Percentiles rank a stretch among this genome's conserved stretches.
Conservation (phyloP, 2,888 invertebrate genomes). For the Drosophila mimica region DNA sequence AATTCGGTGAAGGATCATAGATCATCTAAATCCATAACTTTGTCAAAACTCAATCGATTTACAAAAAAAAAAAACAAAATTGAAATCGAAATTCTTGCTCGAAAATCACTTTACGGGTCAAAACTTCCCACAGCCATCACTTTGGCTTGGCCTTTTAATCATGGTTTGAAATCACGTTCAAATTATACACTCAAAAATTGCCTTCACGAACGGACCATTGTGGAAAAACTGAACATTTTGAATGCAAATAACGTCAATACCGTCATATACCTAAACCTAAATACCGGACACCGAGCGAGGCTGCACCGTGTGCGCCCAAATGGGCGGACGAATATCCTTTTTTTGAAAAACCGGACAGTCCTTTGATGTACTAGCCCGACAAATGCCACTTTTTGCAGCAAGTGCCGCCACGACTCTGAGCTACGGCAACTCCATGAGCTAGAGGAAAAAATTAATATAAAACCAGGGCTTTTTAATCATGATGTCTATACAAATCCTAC, state of each 20-base stretch:
- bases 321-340: not conserved
- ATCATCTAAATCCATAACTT: too few species aligned
- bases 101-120: too few species aligned
- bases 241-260: not conserved
- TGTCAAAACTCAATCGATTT: too few species aligned
- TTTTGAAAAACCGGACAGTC: not conserved
- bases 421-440: not conserved
- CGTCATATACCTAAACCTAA: not conserved
- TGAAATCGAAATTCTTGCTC: too few species aligned
- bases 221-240: not conserved
- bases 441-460: not conserved
- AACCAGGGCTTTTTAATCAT: not conserved
- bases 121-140: too few species aligned
- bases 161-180: too few species aligned
- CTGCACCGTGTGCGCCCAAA: not conserved
- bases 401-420: not conserved
- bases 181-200: not conserved
- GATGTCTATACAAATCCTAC: not conserved
- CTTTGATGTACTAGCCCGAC: not conserved
- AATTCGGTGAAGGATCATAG: too few species aligned
- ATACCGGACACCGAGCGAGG: not conserved
- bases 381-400: not conserved
- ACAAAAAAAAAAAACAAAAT: too few species aligned
- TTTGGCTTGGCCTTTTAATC: too few species aligned
- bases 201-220: not conserved